These are phyloP conservation scores for Oostethus manadensis DNA, from an alignment of 2,113 vertebrate genomes.

Conservation along the genomic window DNA sequence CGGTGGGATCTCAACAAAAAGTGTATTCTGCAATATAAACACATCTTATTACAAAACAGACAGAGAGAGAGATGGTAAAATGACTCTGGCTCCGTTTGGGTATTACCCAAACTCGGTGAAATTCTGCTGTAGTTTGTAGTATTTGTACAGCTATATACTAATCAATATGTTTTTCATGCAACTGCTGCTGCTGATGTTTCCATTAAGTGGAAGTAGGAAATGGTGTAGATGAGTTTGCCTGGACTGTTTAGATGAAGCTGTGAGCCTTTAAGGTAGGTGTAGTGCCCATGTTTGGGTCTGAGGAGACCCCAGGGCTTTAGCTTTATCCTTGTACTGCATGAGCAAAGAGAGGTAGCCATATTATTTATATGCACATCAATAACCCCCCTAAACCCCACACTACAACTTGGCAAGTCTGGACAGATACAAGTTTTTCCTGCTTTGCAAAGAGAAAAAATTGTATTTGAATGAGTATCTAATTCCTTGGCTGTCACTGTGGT, in stretches of 20 bases:
- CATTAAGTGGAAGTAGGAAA: conserved; percentile 29
- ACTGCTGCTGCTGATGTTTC: conserved; percentile 31
- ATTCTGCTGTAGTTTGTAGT: too few relatives aligned
- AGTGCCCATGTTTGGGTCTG: conserved; percentile 48
- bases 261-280: conserved; percentile 37
- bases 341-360: conserved; percentile 23
- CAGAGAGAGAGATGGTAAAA: conserved; percentile 6
- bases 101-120: too few relatives aligned
- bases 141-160: too few relatives aligned
- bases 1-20: conserved; percentile 91
- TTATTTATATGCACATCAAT: conserved; percentile 55
- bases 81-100: too few relatives aligned
- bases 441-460: conserved; percentile 28
- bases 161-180: too few relatives aligned
- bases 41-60: neutral
- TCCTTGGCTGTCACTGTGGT: conserved; percentile 32
- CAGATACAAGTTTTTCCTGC: conserved; percentile 50
- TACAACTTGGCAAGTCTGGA: conserved; percentile 40
- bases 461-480: conserved; percentile 19
- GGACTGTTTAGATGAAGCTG: conserved; percentile 32
- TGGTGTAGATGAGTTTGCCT: conserved; percentile 45
- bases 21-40: conserved; percentile 69
- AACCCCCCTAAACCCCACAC: conserved; percentile 2
- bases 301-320: conserved; percentile 47
- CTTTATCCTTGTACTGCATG: conserved; percentile 19